Evolutionary conservation across 1,140 invertebrate genomes (phyloP), one percentile per base, ranked within the genome.

Genomic region (Drosophila melanogaster): DNA sequence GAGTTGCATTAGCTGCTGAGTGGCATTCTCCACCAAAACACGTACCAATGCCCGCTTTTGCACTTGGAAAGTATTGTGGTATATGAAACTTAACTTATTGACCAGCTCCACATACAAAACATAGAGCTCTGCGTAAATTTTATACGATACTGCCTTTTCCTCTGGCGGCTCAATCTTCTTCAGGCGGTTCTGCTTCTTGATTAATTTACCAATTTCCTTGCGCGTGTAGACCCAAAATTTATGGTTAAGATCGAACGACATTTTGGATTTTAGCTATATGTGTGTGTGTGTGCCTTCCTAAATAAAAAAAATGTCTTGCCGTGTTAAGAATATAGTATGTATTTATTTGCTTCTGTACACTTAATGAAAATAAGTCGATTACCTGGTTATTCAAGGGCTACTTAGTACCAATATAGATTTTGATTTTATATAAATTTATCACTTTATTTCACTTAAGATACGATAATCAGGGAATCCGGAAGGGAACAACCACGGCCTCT

Each of bases 401-500:
- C 73, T 77, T 77, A 59, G 75, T 77, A 70, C 65, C 57, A 61
- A 56, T 70, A 70, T 26, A 66, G 37, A 41, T 50, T 69, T 60
- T 61, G 56, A 69, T 55, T 59, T 60, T 12, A 73, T 55, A 49
- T 50, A 43, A 43, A 40, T 51, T 30, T 72, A 60, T 72, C 69
- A 72, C 55, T 72, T 35, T 55, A 22, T 74, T 53, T 75, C 33
- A 53, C 35, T 33, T 40, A 37, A 26, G 58, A 30, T 24, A 46
- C 38, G 26, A 24, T 44, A 44, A 70, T 78, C 81, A 91, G 8
- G 90, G 90, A 55, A 94, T 94, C 66, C 93, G 93, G 92, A 96
- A 96, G 17, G 95, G 95, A n/a, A 96, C 95, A 8, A 96, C 95
- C 75, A 96, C 92, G 65, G 96, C 95, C 84, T 96, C 96, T 90